These are phyloP conservation scores for Perizoma affinitatum DNA, from an alignment of 2,888 invertebrate species.

Conservation along the genomic window DNA sequence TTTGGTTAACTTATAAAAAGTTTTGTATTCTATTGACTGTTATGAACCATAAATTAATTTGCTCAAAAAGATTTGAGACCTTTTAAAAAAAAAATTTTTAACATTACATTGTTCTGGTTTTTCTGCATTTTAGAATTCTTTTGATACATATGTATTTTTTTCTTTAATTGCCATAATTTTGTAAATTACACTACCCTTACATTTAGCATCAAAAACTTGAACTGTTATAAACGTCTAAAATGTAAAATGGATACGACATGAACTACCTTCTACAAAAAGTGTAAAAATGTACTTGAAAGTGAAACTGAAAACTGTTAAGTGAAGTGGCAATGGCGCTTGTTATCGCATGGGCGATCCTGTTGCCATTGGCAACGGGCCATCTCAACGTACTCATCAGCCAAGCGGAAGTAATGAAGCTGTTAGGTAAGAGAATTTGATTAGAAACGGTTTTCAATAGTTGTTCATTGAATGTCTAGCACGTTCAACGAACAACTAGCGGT, in stretches of 20 bases:
- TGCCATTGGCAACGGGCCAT: constrained; percentile 86
- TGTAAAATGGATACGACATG: constrained; percentile 38
- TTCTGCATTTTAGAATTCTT: too few species aligned
- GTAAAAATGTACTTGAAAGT: constrained; percentile 67
- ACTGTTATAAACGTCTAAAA: too few species aligned
- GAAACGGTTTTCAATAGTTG: constrained; percentile 37
- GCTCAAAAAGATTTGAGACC: too few species aligned
- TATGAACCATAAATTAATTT: background rate
- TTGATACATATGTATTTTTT: too few species aligned
- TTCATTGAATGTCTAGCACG: constrained; percentile 28
- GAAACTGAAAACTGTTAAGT: constrained; percentile 66
- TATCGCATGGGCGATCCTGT: constrained; percentile 74
- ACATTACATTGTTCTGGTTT: too few species aligned
- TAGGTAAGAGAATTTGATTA: constrained; percentile 85
- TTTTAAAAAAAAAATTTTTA: too few species aligned
- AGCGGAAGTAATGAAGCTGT: constrained; percentile 90
- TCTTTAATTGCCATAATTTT: background rate
- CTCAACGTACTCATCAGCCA: constrained; percentile 92
- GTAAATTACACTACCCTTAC: background rate
- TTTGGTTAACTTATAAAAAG: background rate
- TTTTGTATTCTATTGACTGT: background rate
- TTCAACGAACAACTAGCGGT: too few species aligned
- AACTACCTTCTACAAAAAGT: constrained; percentile 55
- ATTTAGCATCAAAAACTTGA: background rate
- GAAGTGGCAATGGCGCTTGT: constrained; percentile 70